A percentile compares a stretch with the other conserved stretches of the same genome.
Conservation (phyloP, 2,888 invertebrate species). For the Byasa hedistus region DNA sequence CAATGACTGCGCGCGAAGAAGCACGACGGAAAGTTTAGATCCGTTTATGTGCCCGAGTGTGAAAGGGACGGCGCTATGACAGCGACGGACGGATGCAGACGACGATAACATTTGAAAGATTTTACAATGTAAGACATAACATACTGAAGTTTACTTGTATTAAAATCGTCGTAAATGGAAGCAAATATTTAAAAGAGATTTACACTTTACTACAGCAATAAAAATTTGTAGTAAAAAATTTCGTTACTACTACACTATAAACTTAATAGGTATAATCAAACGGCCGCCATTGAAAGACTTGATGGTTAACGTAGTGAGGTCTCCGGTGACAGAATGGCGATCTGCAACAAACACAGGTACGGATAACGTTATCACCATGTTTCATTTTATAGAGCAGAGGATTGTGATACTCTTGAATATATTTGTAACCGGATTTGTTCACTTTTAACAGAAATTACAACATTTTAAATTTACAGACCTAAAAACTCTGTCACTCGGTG, state of each 20-base stretch:
- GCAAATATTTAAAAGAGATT: slow-evolving; percentile 48
- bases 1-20: slow-evolving; percentile 73
- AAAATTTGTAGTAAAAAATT: slow-evolving; percentile 45
- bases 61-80: slow-evolving; percentile 76
- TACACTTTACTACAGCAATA: slow-evolving; percentile 40
- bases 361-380: slow-evolving; percentile 68
- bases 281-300: slow-evolving; percentile 77
- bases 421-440: slow-evolving; percentile 67
- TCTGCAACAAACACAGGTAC: slow-evolving; percentile 78
- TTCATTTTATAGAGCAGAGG: slow-evolving; percentile 48
- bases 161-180: slow-evolving; percentile 47
- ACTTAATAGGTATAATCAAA: slow-evolving; percentile 60
- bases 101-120: slow-evolving; percentile 76
- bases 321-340: slow-evolving; percentile 76
- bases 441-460: slow-evolving; percentile 67
- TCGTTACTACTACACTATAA: slow-evolving; percentile 51
- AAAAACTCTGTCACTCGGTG: slow-evolving; percentile 83
- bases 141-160: slow-evolving; percentile 53
- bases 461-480: slow-evolving; percentile 77
- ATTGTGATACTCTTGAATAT: slow-evolving; percentile 62
- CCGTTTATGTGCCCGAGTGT: slow-evolving; percentile 76
- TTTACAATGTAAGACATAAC: slow-evolving; percentile 58
- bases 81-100: slow-evolving; percentile 74
- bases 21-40: slow-evolving; percentile 74
- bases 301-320: slow-evolving; percentile 70